These are phyloP conservation scores for Melinaea marsaeus DNA, from an alignment of 2,888 invertebrate species.

Conservation along the genomic window DNA sequence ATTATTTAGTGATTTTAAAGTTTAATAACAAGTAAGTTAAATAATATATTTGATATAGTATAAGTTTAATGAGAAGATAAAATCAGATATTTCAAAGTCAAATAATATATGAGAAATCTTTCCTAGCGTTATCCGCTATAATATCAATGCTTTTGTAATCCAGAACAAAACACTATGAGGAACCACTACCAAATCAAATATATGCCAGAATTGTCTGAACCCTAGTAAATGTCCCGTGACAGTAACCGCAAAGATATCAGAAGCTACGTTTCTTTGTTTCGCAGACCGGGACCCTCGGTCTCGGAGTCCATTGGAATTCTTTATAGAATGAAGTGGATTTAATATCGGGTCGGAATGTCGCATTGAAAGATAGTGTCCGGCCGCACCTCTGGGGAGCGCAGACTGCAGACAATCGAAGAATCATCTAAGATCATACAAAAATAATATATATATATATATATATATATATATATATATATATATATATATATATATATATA, in stretches of 20 bases:
- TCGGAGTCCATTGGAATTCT: constrained; percentile 68
- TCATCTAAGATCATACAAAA: not conserved
- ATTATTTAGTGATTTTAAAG: too few relatives aligned
- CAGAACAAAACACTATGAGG: not conserved
- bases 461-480: not conserved
- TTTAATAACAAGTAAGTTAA: too few relatives aligned
- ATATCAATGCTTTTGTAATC: not conserved
- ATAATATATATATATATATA: not conserved
- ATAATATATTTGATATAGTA: too few relatives aligned
- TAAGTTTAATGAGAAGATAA: too few relatives aligned
- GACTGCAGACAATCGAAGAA: constrained; percentile 6
- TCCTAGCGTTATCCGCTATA: too few relatives aligned
- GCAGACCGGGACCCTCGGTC: constrained; percentile 24
- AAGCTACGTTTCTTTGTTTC: constrained; percentile 36
- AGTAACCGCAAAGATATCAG: constrained; percentile 28
- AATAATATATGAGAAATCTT: too few relatives aligned
- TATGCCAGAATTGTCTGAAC: not conserved
- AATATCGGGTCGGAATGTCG: constrained; percentile 70
- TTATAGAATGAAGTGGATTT: constrained; percentile 72
- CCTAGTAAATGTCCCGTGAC: constrained; percentile 21
- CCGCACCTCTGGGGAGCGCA: constrained; percentile 25
- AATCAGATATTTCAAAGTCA: too few relatives aligned
- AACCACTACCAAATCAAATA: constrained; percentile 5
- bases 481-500: not conserved
- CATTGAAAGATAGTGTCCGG: constrained; percentile 56